Evolutionary conservation across 2,113 vertebrate species (phyloP).

Genomic region (Drymodes brunneopygia): DNA sequence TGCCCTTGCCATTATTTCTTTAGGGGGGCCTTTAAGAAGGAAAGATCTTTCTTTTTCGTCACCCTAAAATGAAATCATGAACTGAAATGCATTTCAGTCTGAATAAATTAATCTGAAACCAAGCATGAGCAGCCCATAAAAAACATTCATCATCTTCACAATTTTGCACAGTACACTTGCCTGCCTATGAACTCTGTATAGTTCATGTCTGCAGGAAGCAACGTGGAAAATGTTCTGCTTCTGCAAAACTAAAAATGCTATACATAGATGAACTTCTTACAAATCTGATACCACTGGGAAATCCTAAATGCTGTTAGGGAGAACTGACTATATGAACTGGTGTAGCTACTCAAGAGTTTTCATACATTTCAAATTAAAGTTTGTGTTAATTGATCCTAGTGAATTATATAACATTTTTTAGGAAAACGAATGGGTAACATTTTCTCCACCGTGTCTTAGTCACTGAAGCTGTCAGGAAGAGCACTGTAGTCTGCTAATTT

Average conservation of each 20-base stretch:
- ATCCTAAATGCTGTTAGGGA: background rate
- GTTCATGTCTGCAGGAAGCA: background rate
- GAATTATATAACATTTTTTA: background rate
- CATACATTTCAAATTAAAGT: background rate
- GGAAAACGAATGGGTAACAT: background rate
- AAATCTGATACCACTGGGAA: background rate
- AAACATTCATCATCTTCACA: background rate
- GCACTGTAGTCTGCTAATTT: background rate
- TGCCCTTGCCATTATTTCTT: background rate
- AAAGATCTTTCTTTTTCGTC: background rate
- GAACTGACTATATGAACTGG: background rate
- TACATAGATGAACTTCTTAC: background rate
- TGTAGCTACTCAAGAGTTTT: background rate
- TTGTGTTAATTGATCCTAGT: background rate
- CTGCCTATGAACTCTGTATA: background rate
- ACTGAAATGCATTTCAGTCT: background rate
- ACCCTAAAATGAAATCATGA: background rate
- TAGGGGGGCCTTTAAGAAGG: background rate
- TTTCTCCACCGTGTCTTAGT: background rate
- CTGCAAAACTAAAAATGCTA: background rate
- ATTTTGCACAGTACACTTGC: background rate
- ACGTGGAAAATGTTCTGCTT: background rate
- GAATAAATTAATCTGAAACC: background rate
- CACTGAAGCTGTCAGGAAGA: background rate
- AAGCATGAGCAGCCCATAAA: background rate